Base-by-base conservation (phyloP, 2,888 invertebrate species). In the Pristionchus arcanus region DNA sequence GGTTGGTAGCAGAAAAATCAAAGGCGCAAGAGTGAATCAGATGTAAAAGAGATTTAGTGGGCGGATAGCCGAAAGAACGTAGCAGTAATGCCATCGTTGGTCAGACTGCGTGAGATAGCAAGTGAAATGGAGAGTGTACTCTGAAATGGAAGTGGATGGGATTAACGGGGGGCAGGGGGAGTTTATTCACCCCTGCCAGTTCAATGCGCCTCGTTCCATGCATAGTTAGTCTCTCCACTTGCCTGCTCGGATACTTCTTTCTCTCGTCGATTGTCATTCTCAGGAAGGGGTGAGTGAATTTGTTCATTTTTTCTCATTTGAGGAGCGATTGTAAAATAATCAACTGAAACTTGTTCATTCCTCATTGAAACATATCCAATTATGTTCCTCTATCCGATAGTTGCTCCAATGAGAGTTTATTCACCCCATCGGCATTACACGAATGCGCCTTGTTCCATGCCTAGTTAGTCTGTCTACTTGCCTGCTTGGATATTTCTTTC, bases 141-240 rank as follows among this genome's bases (percentile, higher is more conserved):
- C 63, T n/a, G 21, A 63, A 21, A 25, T n/a, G 63, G 74, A 37
- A 74, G 74, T 25, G 13, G 74, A 37, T 25, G n/a, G 37, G 21
- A 42, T 11, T 4, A 21, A 21, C 21, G 21, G 74, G 74, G 11
- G 0, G 25, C 9, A 2, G 77, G 49, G 15, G 11, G 7, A n/a
- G 21, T 28, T 53, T 28, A 42, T 81, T 28, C n/a, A 3, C 81
- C 77, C n/a, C 42, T 25, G 5, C 74, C 42, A 37, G 28, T 53
- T n/a, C 49, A n/a, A 85, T 85, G 85, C 85, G 59, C 25, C 49
- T 85, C 31, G 25, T 63, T 19, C 85, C 85, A 81, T 81, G 81
- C 81, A 81, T 81, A 81, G 81, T 81, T 81, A 81, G 81, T 53
- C 81, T 81, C 9, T 53, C 49, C 9, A n/a, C 81, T 11, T 81